A percentile compares a stretch with the other conserved stretches of the same genome.
Evolutionary conservation across 2,113 vertebrate species (phyloP).

Genomic region (Ceyx melanurus): DNA sequence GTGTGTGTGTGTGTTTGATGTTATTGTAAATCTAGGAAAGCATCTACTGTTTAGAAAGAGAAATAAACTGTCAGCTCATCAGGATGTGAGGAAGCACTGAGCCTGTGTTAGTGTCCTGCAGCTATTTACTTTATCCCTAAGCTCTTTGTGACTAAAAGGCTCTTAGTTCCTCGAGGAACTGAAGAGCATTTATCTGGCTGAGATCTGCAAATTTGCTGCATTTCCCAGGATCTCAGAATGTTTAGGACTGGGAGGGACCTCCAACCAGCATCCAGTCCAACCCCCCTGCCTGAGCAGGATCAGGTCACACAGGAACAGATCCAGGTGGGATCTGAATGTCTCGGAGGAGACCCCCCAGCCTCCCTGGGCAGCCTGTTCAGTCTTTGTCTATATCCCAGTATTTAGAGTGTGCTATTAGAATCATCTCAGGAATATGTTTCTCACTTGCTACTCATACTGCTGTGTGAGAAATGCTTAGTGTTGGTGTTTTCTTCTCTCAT

Average conservation of each 20-base stretch:
- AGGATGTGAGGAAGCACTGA: background rate
- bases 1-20: background rate
- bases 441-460: background rate
- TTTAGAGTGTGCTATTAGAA: background rate
- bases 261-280: no score
- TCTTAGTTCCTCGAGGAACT: background rate
- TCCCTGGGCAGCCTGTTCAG: no score
- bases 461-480: background rate
- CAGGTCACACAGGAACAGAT: no score
- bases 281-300: no score
- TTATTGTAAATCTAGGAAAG: background rate
- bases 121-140: constrained; percentile 16
- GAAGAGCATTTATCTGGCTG: background rate
- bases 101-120: background rate
- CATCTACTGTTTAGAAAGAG: background rate
- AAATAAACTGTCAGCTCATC: background rate
- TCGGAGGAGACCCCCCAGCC: no score
- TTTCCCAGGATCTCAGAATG: background rate
- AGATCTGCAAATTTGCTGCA: background rate
- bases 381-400: no score
- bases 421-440: background rate
- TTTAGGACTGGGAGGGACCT: no score
- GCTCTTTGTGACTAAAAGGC: background rate
- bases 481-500: background rate
- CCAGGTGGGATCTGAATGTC: no score